These are phyloP conservation scores for Eilema depressum DNA, from an alignment of 2,888 invertebrate genomes.

Conservation along the genomic window DNA sequence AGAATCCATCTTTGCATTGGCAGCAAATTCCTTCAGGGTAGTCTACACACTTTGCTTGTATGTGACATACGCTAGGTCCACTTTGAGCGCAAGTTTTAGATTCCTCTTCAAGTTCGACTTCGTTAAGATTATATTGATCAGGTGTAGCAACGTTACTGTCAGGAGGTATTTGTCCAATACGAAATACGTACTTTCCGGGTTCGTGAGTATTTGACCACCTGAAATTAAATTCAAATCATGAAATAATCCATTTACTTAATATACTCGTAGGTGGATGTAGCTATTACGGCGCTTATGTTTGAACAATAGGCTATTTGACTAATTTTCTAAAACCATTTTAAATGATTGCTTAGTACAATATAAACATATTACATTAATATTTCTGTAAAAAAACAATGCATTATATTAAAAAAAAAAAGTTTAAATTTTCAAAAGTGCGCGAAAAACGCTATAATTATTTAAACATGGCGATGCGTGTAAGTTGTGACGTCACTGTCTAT, in stretches of 20 bases:
- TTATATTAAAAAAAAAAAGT: no score
- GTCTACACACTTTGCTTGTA: constrained; percentile 93
- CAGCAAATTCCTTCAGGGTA: constrained; percentile 96
- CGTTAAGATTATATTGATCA: constrained; percentile 84
- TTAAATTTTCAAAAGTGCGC: no score
- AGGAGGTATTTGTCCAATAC: constrained; percentile 90
- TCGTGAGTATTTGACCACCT: constrained; percentile 95
- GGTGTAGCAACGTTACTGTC: constrained; percentile 90
- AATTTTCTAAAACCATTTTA: no score
- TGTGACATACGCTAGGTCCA: constrained; percentile 92
- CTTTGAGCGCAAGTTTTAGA: constrained; percentile 88
- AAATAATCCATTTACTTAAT: background rate
- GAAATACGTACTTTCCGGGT: constrained; percentile 95
- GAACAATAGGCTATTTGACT: no score
- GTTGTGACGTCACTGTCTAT: no score
- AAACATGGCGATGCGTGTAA: no score
- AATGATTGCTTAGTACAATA: no score
- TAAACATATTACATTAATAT: no score
- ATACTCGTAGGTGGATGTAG: background rate
- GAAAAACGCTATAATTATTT: no score
- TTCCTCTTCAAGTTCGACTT: constrained; percentile 79
- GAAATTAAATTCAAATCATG: constrained; percentile 51
- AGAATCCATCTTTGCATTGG: constrained; percentile 93
- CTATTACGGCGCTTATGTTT: no score
- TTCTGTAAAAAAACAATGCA: no score